phyloP scores from a whole-genome alignment of 2,888 invertebrate genomes.

The Clusia tigrina region DNA sequence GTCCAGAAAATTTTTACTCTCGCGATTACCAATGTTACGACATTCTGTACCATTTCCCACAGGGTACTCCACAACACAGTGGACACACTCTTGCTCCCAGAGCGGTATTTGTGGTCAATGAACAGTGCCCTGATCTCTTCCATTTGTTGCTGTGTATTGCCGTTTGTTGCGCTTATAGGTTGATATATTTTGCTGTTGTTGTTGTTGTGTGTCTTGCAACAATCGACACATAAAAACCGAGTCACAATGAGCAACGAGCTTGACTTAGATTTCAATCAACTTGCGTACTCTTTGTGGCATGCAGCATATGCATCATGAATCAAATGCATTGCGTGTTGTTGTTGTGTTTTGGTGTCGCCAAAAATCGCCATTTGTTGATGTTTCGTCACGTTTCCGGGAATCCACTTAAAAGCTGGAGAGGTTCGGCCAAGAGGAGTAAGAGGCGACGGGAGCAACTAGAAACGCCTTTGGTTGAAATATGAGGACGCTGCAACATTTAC shows the following conservation, averaged over 20 bases:
- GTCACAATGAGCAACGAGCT: constrained; percentile 1
- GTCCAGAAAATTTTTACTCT: no score
- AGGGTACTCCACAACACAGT: no score
- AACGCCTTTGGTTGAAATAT: background rate
- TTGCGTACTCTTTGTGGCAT: background rate
- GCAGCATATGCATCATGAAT: no score
- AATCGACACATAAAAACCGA: background rate
- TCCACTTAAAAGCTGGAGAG: constrained; percentile 44
- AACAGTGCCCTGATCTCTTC: background rate
- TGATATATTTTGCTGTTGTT: background rate
- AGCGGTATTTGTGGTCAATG: background rate
- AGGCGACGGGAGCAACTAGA: background rate
- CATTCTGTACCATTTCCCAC: no score
- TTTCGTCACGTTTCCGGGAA: constrained; percentile 61
- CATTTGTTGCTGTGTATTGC: background rate
- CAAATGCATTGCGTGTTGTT: no score
- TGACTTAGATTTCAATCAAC: constrained; percentile 11
- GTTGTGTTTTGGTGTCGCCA: background rate
- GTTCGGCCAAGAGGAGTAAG: background rate
- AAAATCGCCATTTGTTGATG: constrained; percentile 43
- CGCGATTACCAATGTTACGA: no score
- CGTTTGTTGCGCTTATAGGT: background rate
- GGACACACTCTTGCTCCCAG: no score
- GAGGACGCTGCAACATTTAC: background rate
- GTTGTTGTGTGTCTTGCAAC: background rate